Evolutionary conservation across 2,888 invertebrate species (phyloP).

Genomic region (Eulithis testata): DNA sequence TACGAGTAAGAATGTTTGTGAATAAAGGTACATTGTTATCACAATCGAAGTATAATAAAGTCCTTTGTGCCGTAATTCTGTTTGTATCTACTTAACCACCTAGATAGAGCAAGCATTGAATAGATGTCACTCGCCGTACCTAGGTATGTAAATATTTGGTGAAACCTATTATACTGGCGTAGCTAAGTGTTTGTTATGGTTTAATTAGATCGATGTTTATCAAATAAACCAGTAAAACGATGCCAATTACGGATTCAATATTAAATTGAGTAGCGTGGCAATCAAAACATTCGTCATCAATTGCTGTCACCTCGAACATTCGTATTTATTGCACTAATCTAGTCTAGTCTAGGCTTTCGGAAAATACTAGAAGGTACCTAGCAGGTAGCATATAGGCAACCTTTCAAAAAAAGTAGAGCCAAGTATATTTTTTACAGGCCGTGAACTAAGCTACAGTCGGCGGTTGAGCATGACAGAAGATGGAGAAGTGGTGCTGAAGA

Average conservation of each 20-base stretch:
- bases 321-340: background rate
- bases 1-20: too few relatives aligned
- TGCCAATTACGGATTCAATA: conserved; percentile 29
- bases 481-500: conserved; percentile 77
- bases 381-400: too few relatives aligned
- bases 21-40: background rate
- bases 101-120: conserved; percentile 13
- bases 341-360: background rate
- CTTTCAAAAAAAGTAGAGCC: too few relatives aligned
- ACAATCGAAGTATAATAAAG: background rate
- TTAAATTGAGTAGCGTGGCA: conserved; percentile 31
- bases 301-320: background rate
- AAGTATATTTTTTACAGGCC: conserved; percentile 73
- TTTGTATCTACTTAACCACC: background rate
- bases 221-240: conserved; percentile 46
- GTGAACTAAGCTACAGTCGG: conserved; percentile 80
- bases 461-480: conserved; percentile 76
- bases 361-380: too few relatives aligned
- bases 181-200: conserved; percentile 37
- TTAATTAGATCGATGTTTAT: conserved; percentile 43
- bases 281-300: conserved; percentile 29
- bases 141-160: conserved; percentile 19
- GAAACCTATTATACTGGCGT: conserved; percentile 18
- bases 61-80: conserved; percentile 5
- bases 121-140: conserved; percentile 13